phyloP scores from a whole-genome alignment of 2,888 invertebrate species.

The Oasisia sp. region DNA sequence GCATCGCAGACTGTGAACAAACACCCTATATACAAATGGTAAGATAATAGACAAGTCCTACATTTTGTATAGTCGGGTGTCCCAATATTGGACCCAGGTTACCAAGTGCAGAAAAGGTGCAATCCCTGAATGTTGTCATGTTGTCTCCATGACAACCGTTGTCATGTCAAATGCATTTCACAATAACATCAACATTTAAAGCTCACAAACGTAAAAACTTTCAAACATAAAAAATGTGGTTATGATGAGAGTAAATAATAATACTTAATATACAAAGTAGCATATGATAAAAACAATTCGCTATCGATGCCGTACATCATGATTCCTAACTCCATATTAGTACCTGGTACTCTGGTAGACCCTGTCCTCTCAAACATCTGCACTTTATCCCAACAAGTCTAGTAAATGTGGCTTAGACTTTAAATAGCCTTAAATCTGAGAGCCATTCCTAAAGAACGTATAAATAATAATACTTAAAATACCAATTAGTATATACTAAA shows the following conservation, averaged over 20 bases:
- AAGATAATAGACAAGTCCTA: not conserved
- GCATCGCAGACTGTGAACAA: not conserved
- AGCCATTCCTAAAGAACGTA: not conserved
- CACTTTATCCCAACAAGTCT: not conserved
- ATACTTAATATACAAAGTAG: not conserved
- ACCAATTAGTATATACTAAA: too few relatives aligned
- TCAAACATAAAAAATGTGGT: not conserved
- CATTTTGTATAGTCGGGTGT: not conserved
- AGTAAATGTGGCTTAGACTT: not conserved
- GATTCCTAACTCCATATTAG: not conserved
- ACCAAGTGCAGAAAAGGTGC: not conserved
- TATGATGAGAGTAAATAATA: not conserved
- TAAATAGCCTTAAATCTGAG: not conserved
- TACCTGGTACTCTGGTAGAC: not conserved
- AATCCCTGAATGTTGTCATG: not conserved
- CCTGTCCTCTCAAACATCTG: not conserved
- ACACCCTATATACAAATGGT: not conserved
- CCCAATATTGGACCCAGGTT: not conserved
- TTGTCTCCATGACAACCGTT: not conserved
- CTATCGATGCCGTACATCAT: not conserved
- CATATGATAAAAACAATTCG: not conserved
- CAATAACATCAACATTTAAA: conserved; percentile 1
- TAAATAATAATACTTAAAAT: too few relatives aligned
- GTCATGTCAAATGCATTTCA: conserved; percentile 12
- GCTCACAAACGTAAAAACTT: not conserved